phyloP scores from a whole-genome alignment of 2,113 vertebrate genomes.

The Falco punctatus region DNA sequence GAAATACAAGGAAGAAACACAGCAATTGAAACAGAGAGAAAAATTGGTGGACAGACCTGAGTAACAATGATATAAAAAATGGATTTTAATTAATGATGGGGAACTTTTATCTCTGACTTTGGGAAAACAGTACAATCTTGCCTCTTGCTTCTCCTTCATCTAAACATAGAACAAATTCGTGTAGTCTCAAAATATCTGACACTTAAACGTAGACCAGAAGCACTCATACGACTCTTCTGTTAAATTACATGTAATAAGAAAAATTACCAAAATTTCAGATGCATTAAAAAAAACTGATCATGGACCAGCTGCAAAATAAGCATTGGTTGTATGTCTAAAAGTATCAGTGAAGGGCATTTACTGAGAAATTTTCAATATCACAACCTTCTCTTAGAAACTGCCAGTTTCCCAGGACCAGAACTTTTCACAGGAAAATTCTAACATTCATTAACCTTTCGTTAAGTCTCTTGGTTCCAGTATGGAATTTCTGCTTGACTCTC shows the following conservation, averaged over 20 bases:
- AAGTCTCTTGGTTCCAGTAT: background rate
- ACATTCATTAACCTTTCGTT: background rate
- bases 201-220: background rate
- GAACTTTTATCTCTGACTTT: background rate
- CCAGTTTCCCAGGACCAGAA: background rate
- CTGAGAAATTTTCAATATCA: background rate
- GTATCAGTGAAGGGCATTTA: background rate
- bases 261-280: background rate
- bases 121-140: background rate
- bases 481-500: background rate
- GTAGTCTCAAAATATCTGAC: background rate
- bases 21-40: background rate
- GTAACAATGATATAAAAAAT: background rate
- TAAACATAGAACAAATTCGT: background rate
- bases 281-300: background rate
- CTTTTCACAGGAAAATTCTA: background rate
- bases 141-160: background rate
- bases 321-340: background rate
- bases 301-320: background rate
- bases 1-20: background rate
- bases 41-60: background rate
- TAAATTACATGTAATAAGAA: background rate
- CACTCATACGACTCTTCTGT: background rate
- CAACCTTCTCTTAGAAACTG: background rate
- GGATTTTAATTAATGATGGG: fast-evolving